These are phyloP conservation scores for Phataginus tetradactyla DNA, from an alignment of 2,797 vertebrate species.

Conservation along the genomic window DNA sequence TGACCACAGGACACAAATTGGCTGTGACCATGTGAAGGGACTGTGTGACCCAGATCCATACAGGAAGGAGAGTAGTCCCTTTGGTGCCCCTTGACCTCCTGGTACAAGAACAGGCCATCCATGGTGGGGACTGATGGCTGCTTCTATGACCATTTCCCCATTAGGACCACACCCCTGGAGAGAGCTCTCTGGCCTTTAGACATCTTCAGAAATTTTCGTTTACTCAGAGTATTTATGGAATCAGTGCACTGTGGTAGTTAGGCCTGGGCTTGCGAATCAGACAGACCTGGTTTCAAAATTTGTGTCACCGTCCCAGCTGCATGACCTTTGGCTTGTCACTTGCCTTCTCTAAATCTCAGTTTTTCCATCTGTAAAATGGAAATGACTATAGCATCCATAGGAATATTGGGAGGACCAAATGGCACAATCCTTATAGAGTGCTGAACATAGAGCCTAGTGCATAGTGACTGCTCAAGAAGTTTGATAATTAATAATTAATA, in stretches of 20 bases:
- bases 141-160: background rate
- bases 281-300: slow-evolving; percentile 33
- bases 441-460: background rate
- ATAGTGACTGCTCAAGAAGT: background rate
- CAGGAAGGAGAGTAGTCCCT: background rate
- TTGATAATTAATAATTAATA: background rate
- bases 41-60: background rate
- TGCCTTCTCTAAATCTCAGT: slow-evolving; percentile 26
- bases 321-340: background rate
- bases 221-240: background rate
- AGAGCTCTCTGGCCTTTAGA: background rate
- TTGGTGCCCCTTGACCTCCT: slow-evolving; percentile 13
- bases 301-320: background rate
- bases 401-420: background rate
- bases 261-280: slow-evolving; percentile 8
- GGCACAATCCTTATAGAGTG: background rate
- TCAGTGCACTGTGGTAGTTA: background rate
- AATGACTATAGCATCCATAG: background rate
- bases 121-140: background rate
- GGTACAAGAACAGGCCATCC: background rate
- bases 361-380: background rate
- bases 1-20: background rate
- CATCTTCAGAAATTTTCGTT: slow-evolving; percentile 15
- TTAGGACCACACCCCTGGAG: background rate
- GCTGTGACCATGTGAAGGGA: background rate